A percentile compares a stretch with the other conserved stretches of the same genome.
These are phyloP conservation scores for Taenaris catops DNA, from an alignment of 2,888 invertebrate species.

Conservation along the genomic window DNA sequence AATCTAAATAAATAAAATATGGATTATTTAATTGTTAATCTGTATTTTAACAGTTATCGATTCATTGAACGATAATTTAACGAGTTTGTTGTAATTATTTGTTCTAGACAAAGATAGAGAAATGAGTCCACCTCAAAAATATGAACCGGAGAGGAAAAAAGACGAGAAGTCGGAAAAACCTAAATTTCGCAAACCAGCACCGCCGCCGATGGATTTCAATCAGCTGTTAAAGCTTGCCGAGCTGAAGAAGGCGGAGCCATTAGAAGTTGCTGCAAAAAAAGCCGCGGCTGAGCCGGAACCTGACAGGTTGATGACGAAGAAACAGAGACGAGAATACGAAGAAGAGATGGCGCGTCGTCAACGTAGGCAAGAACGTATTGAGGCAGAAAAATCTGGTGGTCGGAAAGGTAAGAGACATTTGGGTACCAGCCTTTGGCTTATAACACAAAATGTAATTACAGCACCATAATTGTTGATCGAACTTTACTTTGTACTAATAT, in stretches of 20 bases:
- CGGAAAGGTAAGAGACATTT: slow-evolving; percentile 47
- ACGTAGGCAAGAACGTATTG: slow-evolving; percentile 55
- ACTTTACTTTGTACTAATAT: too few species aligned
- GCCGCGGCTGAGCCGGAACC: slow-evolving; percentile 72
- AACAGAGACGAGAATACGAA: slow-evolving; percentile 87
- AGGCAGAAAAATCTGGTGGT: slow-evolving; percentile 45
- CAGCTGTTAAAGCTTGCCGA: slow-evolving; percentile 90
- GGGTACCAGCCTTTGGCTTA: too few species aligned
- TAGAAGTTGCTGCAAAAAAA: slow-evolving; percentile 64
- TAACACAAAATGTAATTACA: too few species aligned
- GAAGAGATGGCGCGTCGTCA: slow-evolving; percentile 85
- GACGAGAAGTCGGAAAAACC: slow-evolving; percentile 73
- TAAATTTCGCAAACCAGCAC: slow-evolving; percentile 81
- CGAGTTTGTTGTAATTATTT: not conserved
- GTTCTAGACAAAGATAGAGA: slow-evolving; percentile 46
- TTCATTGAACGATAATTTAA: too few species aligned
- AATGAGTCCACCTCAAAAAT: slow-evolving; percentile 49
- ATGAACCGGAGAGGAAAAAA: slow-evolving; percentile 56
- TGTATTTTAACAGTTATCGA: too few species aligned
- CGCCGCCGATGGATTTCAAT: slow-evolving; percentile 89
- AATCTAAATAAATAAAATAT: too few species aligned
- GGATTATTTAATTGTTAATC: too few species aligned
- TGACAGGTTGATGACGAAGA: slow-evolving; percentile 89
- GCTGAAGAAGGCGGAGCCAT: slow-evolving; percentile 89
- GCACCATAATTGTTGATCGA: too few species aligned